Evolutionary conservation across 2,888 invertebrate genomes (phyloP), one percentile per base, ranked within the genome.

Genomic region (Stenchaetothrips biformis): DNA sequence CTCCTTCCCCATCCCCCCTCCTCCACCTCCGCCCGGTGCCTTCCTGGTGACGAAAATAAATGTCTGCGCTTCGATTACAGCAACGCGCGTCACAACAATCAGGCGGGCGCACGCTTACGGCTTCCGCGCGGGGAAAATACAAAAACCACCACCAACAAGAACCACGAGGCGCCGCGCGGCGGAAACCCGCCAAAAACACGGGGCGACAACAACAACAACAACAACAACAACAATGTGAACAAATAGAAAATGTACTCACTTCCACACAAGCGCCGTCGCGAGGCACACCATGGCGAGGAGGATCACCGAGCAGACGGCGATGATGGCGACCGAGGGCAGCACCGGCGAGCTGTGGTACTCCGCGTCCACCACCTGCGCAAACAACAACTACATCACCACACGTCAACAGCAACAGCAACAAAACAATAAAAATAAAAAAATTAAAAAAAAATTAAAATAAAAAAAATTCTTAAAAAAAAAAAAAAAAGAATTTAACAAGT

Each of bases 341-440:
- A 94, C 93, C 84, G 94, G 94, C 86, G 93, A 93, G 88, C 92
- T 94, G 88, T 94, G 93, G 88, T 94, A 93, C 89, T 94, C 94
- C 83, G 94, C 94, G 89, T 95, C 94, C 88, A 95, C 92, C 89
- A 94, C 93, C 95, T 95, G 93, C 11, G 92, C 92, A 83, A 85
- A 85, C 87, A 86, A 86, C 83, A 77, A 37, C n/a, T 48, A 47
- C 13, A 53, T 3, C 16, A 37, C 4, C 37, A 59, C 16, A 59
- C 11, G 6, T 16, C 53, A 16, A 53, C 53, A 2, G 11, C 6
- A 62, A 8, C 1, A 18, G 18, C n/a, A 18, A 13, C 62, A 62
- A 62, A 62, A n/a, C 4, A n/a, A 18, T 4, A 62, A 62, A 62
- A 62, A 13, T 18, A 8, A n/a, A 62, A 21, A 21, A n/a, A 13